Conservation (phyloP, 2,113 vertebrate species). For the Campylomormyrus tamandua region DNA sequence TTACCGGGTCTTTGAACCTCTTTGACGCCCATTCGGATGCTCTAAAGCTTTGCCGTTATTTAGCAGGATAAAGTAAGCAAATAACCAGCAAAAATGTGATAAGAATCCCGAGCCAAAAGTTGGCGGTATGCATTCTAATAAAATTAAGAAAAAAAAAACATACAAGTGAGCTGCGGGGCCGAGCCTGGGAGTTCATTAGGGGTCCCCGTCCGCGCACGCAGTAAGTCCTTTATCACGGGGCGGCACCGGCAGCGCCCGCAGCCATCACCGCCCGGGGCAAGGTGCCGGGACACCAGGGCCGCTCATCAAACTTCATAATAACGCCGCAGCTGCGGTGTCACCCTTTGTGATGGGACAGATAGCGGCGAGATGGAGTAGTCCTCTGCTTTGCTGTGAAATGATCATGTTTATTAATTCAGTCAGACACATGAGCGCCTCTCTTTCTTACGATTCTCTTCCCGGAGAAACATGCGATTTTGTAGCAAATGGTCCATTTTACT, state of each 20-base stretch:
- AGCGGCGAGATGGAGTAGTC: slow-evolving; percentile 80
- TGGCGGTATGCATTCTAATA: slow-evolving; percentile 42
- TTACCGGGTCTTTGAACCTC: slow-evolving; percentile 40
- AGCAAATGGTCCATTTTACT: slow-evolving; percentile 63
- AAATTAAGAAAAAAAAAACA: slow-evolving; percentile 39
- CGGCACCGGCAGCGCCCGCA: slow-evolving; percentile 84
- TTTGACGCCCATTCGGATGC: slow-evolving; percentile 19
- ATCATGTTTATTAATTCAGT: slow-evolving; percentile 98
- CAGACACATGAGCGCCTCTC: slow-evolving; percentile 68
- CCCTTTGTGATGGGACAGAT: slow-evolving; percentile 91
- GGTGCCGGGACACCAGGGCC: slow-evolving; percentile 74
- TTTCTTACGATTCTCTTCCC: slow-evolving; percentile 56
- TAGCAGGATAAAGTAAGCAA: slow-evolving; percentile 29
- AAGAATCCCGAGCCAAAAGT: slow-evolving; percentile 35
- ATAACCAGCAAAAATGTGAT: slow-evolving; percentile 35
- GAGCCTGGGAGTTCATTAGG: slow-evolving; percentile 73
- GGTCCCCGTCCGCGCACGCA: slow-evolving; percentile 68
- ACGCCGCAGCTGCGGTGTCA: slow-evolving; percentile 92
- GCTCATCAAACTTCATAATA: slow-evolving; percentile 91
- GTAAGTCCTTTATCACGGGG: slow-evolving; percentile 98
- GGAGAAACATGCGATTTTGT: slow-evolving; percentile 72
- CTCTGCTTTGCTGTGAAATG: slow-evolving; percentile 89
- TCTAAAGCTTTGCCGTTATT: slow-evolving; percentile 21
- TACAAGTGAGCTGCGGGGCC: slow-evolving; percentile 47
- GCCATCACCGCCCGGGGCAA: slow-evolving; percentile 82